These are phyloP conservation scores for Abrostola triplasia DNA, from an alignment of 2,888 invertebrate genomes.

Conservation along the genomic window DNA sequence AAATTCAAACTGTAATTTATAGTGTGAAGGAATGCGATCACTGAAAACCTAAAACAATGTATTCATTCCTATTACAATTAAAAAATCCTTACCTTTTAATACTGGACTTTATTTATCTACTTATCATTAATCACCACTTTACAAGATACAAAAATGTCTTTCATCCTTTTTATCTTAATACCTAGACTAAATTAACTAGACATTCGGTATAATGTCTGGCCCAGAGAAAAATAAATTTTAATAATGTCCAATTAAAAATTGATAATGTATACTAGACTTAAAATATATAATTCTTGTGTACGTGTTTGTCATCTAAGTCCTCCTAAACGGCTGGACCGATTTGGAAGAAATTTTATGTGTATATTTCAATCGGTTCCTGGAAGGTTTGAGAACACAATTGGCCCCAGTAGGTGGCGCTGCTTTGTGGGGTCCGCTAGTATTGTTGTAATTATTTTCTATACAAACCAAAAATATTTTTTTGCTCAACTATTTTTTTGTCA, in stretches of 20 bases:
- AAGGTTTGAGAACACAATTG: no score
- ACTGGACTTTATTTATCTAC: slow-evolving; percentile 68
- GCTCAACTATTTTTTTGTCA: neutral
- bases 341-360: no score
- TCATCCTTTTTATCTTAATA: slow-evolving; percentile 58
- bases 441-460: no score
- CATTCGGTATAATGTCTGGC: neutral
- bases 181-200: slow-evolving; percentile 46
- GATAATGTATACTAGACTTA: no score
- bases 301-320: no score
- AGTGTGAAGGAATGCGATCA: slow-evolving; percentile 55
- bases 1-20: slow-evolving; percentile 42
- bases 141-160: slow-evolving; percentile 70
- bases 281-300: no score
- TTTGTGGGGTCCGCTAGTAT: no score
- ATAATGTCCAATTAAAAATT: no score
- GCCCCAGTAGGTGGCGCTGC: no score
- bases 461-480: neutral
- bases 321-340: no score
- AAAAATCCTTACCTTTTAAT: slow-evolving; percentile 63
- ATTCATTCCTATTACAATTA: slow-evolving; percentile 52
- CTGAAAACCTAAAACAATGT: slow-evolving; percentile 39
- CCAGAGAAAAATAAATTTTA: no score
- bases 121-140: slow-evolving; percentile 58
- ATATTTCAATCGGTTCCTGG: no score